Evolutionary conservation across 2,888 invertebrate genomes (phyloP), one percentile per base, ranked within the genome.

Genomic region (Drosophila anceps): DNA sequence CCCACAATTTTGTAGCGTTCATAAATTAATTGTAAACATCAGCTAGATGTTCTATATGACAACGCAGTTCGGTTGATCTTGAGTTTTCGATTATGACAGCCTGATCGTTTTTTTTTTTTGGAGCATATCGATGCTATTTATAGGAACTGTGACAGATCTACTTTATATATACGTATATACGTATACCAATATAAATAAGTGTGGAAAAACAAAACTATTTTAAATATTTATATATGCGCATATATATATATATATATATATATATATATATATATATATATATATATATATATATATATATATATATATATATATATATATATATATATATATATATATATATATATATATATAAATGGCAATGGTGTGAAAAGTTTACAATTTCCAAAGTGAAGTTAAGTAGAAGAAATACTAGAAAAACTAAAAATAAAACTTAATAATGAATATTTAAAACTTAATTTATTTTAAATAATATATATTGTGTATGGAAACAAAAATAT

Each of bases 81-180:
- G 90, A 77, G 77, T 80, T 84, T 68, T 87, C 84, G 79, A 88
- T 90, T 84, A 81, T 86, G 86, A 86, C 86, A 90, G 73, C 73
- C 73, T 75, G 77, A 86, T 86, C 87, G 70, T 76, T 81, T 35
- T 35, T 20, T 53, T 53, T 53, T 53, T 53, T 84, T 79, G 87
- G 89, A 86, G 81, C 88, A 85, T 85, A 88, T 88, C 70, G 77
- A 53, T 59, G 81, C 85, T 85, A 85, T 85, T 85, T 78, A 71
- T 85, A 82, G 75, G 29, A 33, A 37, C 41, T n/a, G 44, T 43
- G 57, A 44, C 44, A 33, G 12, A 57, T 24, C 50, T 54, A 57
- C 9, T 10, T 44, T 51, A 65, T 15, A 72, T 27, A 63, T 57
- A 7, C 24, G 24, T 33, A 24, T 37, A 5, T 24, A 9, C n/a